Conservation (phyloP, 2,888 invertebrate species). For the Copidosoma aretas region DNA sequence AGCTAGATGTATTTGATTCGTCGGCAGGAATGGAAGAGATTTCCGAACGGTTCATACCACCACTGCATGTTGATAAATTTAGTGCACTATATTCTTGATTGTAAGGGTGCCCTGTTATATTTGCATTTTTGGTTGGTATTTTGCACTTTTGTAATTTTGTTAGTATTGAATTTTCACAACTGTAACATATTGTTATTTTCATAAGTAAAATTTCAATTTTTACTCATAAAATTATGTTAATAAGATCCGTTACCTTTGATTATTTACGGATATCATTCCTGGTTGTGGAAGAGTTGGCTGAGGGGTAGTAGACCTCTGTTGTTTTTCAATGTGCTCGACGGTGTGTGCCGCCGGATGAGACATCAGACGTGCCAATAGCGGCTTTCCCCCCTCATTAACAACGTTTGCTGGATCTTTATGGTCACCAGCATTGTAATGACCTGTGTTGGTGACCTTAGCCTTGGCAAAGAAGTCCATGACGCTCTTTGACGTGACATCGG, state of each 20-base stretch:
- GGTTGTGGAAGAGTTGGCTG: slow-evolving; percentile 56
- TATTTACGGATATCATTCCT: slow-evolving; percentile 34
- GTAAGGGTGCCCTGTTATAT: slow-evolving; percentile 14
- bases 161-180: slow-evolving; percentile 39
- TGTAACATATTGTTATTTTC: slow-evolving; percentile 5
- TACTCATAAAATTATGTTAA: not conserved
- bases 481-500: slow-evolving; percentile 79
- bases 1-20: slow-evolving; percentile 46
- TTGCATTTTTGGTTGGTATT: slow-evolving; percentile 34
- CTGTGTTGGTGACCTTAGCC: slow-evolving; percentile 64
- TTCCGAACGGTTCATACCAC: slow-evolving; percentile 7
- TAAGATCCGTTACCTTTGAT: slow-evolving; percentile 31
- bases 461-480: slow-evolving; percentile 89
- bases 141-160: slow-evolving; percentile 41
- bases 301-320: slow-evolving; percentile 79
- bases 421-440: slow-evolving; percentile 57
- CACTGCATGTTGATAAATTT: slow-evolving; percentile 20
- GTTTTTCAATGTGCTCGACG: slow-evolving; percentile 88
- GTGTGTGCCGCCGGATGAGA: slow-evolving; percentile 80
- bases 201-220: not conserved
- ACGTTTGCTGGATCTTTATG: slow-evolving; percentile 55
- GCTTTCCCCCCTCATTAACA: slow-evolving; percentile 68
- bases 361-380: slow-evolving; percentile 78
- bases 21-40: slow-evolving; percentile 16
- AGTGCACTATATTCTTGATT: slow-evolving; percentile 28